A percentile compares a stretch with the other conserved stretches of the same genome.
Evolutionary conservation across 1,140 invertebrate species (phyloP).

Genomic region (Phortica variegata): DNA sequence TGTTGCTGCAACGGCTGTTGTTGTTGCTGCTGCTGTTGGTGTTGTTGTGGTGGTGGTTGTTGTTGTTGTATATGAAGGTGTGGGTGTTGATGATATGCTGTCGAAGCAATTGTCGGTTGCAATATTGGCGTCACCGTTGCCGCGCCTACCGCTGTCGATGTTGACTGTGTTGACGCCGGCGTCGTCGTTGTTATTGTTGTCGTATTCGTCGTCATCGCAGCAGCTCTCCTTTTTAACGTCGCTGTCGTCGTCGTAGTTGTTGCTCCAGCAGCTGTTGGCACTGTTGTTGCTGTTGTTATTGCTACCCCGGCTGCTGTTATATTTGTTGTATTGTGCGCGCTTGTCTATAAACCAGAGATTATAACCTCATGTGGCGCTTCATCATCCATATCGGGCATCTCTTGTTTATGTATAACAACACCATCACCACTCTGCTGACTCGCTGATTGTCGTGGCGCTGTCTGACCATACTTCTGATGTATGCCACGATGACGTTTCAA

Average conservation of each 20-base stretch:
- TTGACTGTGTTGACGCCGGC: constrained; percentile 27
- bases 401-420: constrained; percentile 52
- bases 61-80: no score
- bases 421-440: no score
- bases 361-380: constrained; percentile 55
- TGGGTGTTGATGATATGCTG: no score
- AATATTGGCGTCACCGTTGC: constrained; percentile 12
- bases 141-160: constrained; percentile 16
- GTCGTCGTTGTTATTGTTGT: constrained; percentile 13
- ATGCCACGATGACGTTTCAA: constrained; percentile 75
- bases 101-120: constrained; percentile 8
- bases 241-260: constrained; percentile 6
- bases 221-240: constrained; percentile 5
- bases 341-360: constrained; percentile 56
- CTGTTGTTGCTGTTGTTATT: constrained; percentile 19
- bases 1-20: no score
- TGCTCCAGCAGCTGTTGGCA: constrained; percentile 4
- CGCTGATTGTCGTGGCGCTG: constrained; percentile 45
- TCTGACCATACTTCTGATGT: constrained; percentile 71
- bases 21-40: no score
- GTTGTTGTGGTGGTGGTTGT: no score
- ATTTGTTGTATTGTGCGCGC: constrained; percentile 20
- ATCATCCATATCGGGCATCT: constrained; percentile 53
- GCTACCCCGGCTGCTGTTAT: constrained; percentile 4
- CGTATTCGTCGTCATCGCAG: background rate